These are phyloP conservation scores for Chrysotoxum bicinctum DNA, from an alignment of 2,888 invertebrate genomes.

Conservation along the genomic window DNA sequence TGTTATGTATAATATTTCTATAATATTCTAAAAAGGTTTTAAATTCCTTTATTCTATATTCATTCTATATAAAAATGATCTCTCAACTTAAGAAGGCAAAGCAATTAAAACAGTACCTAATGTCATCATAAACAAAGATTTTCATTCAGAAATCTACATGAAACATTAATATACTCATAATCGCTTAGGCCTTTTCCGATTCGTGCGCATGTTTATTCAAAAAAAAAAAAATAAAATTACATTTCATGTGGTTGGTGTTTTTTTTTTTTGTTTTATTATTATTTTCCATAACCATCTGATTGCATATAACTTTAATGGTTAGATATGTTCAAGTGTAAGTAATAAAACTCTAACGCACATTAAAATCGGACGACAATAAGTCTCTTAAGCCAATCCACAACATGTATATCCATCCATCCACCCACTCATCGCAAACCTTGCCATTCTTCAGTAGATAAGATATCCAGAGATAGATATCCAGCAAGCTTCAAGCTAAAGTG, in stretches of 20 bases:
- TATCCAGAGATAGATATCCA: constrained; percentile 24
- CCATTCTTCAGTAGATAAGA: constrained; percentile 18
- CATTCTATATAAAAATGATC: no score
- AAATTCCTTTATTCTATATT: no score
- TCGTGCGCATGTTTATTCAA: neutral
- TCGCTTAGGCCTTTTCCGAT: neutral
- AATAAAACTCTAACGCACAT: constrained; percentile 33
- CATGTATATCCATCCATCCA: neutral
- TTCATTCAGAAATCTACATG: neutral
- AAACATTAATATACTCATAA: neutral
- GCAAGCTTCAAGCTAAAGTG: constrained; percentile 37
- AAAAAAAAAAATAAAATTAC: neutral
- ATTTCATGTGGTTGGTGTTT: neutral
- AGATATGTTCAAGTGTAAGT: constrained; percentile 31
- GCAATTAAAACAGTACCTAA: neutral
- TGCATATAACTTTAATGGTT: constrained; percentile 27
- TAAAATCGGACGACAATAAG: constrained; percentile 48
- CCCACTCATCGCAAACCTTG: neutral
- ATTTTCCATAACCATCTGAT: constrained; percentile 25
- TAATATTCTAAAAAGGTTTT: no score
- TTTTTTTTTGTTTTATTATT: neutral
- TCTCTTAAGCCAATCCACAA: constrained; percentile 22
- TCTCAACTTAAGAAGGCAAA: no score
- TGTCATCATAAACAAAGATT: neutral
- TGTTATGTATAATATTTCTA: no score